Evolutionary conservation across 2,113 vertebrate species (phyloP), one percentile per base, ranked within the genome.

Genomic region (Emydocephalus ijimae): DNA sequence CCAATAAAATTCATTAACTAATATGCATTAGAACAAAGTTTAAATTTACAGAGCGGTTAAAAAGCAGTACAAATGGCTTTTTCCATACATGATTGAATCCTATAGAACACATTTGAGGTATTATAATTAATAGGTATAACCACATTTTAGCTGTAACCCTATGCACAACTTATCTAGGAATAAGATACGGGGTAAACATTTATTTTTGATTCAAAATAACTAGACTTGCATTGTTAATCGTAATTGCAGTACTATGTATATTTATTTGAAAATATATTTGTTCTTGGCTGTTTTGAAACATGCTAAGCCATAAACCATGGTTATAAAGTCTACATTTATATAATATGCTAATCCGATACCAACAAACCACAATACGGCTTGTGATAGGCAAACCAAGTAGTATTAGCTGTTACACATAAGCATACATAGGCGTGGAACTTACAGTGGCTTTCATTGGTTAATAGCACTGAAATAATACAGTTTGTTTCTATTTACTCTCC

Each of bases 91-190:
- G 20, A 43, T 90, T 90, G 23, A 64, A 64, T 88, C 48, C 29
- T 52, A 89, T 43, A 81, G 55, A 93, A 24, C 81, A 87, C 15
- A 5, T 87, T 90, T 90, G 92, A 93, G 89, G 81, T 93, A 90
- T 90, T 87, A 48, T 50, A 85, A 52, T 86, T 61, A 90, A 90
- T 5, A 89, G 48, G 15, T 20, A 74, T 34, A 88, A 69, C n/a
- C 69, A 90, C 20, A 48, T 15, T 89, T 81, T 23, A 29, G 48
- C 52, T 81, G 52, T 88, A 55, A 29, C 61, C 8, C 45, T 55
- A 55, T 89, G 18, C 20, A 92, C 56, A 11, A 23, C 5, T 48
- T 56, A 89, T 43, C 39, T 89, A 26, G 26, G 87, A 89, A 59
- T 52, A 88, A 64, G 55, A 34, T 21, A 81, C 15, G 8, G 74